Conservation (phyloP, 2,888 invertebrate species). For the Synanthedon vespiformis region DNA sequence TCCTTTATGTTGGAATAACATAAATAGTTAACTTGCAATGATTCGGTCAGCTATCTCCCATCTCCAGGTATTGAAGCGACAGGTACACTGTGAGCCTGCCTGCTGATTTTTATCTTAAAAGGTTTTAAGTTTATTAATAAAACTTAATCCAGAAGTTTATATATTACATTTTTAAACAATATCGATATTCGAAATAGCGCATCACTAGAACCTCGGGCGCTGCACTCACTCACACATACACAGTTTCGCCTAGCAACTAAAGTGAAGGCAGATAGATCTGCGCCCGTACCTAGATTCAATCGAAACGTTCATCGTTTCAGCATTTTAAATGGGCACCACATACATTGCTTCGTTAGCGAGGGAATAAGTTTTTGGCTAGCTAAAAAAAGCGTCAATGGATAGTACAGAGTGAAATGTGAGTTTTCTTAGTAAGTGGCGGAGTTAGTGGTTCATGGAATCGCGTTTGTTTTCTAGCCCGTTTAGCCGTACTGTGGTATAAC, state of each 20-base stretch:
- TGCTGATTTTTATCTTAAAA: too few relatives aligned
- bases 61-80: too few relatives aligned
- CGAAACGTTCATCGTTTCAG: too few relatives aligned
- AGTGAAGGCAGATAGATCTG: slow-evolving; percentile 62
- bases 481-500: slow-evolving; percentile 27
- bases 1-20: too few relatives aligned
- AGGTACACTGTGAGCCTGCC: too few relatives aligned
- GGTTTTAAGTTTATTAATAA: too few relatives aligned
- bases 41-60: too few relatives aligned
- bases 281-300: slow-evolving; percentile 5
- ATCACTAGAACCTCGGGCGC: slow-evolving; percentile 38
- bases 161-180: slow-evolving; percentile 1
- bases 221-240: slow-evolving; percentile 53
- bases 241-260: slow-evolving; percentile 50
- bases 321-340: too few relatives aligned
- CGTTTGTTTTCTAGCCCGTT: slow-evolving; percentile 54
- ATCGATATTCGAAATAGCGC: slow-evolving; percentile 14
- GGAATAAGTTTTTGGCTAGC: too few relatives aligned
- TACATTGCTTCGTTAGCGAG: too few relatives aligned
- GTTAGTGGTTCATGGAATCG: slow-evolving; percentile 44
- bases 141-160: too few relatives aligned
- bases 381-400: slow-evolving; percentile 14
- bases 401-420: not conserved
- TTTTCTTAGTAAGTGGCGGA: not conserved
- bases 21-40: too few relatives aligned